Percentiles rank a stretch among this genome's conserved stretches.
phyloP scores from a whole-genome alignment of 2,797 vertebrate genomes.

The Echeneis naucrates region DNA sequence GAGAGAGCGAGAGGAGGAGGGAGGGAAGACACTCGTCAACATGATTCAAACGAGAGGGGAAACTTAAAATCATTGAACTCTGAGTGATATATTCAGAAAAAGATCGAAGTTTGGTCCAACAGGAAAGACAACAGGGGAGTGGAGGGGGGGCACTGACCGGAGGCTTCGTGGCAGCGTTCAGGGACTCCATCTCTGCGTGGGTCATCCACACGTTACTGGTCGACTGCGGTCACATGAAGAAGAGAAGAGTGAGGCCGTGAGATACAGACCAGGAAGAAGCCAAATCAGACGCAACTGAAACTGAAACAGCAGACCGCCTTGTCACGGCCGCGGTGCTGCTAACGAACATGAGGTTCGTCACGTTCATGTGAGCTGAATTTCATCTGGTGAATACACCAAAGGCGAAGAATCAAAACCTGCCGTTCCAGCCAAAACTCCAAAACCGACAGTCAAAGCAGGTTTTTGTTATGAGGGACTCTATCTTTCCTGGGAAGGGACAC shows the following conservation, averaged over 20 bases:
- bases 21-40: constrained; percentile 76
- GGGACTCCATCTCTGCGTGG: constrained; percentile 94
- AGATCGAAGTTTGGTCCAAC: constrained; percentile 24
- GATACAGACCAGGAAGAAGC: constrained; percentile 8
- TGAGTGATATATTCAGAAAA: constrained; percentile 38
- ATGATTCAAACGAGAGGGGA: constrained; percentile 57
- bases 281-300: constrained; percentile 15
- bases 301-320: constrained; percentile 27
- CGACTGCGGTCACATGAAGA: constrained; percentile 79
- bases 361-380: constrained; percentile 4
- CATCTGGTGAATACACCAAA: background rate
- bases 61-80: constrained; percentile 42
- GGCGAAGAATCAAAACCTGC: constrained; percentile 17
- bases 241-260: constrained; percentile 9
- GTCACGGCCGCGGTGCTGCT: constrained; percentile 9
- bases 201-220: constrained; percentile 98
- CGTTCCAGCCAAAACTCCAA: background rate
- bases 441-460: background rate
- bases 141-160: constrained; percentile 83
- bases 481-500: background rate
- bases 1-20: constrained; percentile 47
- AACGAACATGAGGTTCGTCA: background rate
- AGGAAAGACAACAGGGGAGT: background rate
- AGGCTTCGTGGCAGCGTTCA: constrained; percentile 90
- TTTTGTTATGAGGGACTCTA: background rate